A percentile compares a stretch with the other conserved stretches of the same genome.
Conservation (phyloP, 1,140 invertebrate species). For the Neodiprion lecontei region DNA sequence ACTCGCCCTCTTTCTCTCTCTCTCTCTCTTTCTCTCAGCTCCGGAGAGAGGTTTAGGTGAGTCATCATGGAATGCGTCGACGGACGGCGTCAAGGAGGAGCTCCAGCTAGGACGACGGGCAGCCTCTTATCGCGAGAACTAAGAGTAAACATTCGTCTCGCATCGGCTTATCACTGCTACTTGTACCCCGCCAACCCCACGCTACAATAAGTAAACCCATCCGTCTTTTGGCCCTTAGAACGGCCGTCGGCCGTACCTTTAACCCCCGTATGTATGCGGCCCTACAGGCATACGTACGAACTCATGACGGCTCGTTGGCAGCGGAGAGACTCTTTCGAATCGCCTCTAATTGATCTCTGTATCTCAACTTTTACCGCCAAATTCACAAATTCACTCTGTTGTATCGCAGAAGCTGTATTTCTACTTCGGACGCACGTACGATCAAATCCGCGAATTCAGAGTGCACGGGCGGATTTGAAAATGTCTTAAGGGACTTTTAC, state of each 20-base stretch:
- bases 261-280: too few relatives aligned
- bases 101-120: background rate
- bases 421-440: too few relatives aligned
- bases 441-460: too few relatives aligned
- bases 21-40: background rate
- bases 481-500: too few relatives aligned
- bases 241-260: background rate
- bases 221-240: slow-evolving; percentile 26
- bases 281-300: slow-evolving; percentile 1
- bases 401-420: too few relatives aligned
- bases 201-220: slow-evolving; percentile 40
- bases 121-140: slow-evolving; percentile 25
- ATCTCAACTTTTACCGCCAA: too few relatives aligned
- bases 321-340: slow-evolving; percentile 21
- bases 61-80: slow-evolving; percentile 30
- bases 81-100: background rate
- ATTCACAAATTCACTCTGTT: too few relatives aligned
- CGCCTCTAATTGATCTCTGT: slow-evolving; percentile 24
- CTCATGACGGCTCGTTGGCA: slow-evolving; percentile 4
- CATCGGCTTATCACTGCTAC: slow-evolving; percentile 40
- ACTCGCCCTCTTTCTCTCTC: background rate
- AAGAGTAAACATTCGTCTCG: slow-evolving; percentile 40
- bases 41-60: slow-evolving; percentile 14
- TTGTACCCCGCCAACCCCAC: slow-evolving; percentile 31
- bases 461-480: too few relatives aligned